A percentile compares a stretch with the other conserved stretches of the same genome.
Conservation (phyloP, 2,888 invertebrate genomes). For the Lycaena phlaeas region DNA sequence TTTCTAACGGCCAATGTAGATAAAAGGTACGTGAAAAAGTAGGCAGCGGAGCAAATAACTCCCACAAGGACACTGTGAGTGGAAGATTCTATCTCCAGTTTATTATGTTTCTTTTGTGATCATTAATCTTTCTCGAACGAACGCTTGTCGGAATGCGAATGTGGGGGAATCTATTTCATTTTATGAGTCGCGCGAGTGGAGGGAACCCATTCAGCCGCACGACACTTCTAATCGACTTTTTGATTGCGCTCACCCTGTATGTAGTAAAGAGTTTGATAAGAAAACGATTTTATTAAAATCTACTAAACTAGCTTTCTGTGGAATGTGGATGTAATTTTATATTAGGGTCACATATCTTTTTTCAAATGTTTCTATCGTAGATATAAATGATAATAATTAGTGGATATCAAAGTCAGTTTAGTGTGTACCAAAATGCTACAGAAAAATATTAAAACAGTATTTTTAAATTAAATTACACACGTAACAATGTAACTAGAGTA, state of each 20-base stretch:
- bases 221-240: constrained; percentile 73
- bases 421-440: no score
- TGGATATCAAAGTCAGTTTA: no score
- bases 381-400: no score
- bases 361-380: no score
- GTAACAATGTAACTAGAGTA: neutral
- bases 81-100: constrained; percentile 71
- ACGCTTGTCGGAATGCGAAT: constrained; percentile 74
- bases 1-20: constrained; percentile 32
- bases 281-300: constrained; percentile 33
- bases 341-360: no score
- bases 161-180: constrained; percentile 73
- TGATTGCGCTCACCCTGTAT: constrained; percentile 61
- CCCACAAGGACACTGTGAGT: constrained; percentile 72
- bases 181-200: constrained; percentile 69
- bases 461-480: neutral
- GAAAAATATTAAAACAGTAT: neutral
- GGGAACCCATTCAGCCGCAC: constrained; percentile 63
- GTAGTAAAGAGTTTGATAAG: constrained; percentile 38
- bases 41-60: constrained; percentile 66
- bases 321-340: constrained; percentile 11
- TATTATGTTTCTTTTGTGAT: constrained; percentile 74
- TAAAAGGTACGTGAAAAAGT: constrained; percentile 54
- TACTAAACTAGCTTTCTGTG: constrained; percentile 22
- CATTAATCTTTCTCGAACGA: constrained; percentile 74